These are phyloP conservation scores for Archips crataeganus DNA, from an alignment of 2,888 invertebrate genomes.

Conservation along the genomic window DNA sequence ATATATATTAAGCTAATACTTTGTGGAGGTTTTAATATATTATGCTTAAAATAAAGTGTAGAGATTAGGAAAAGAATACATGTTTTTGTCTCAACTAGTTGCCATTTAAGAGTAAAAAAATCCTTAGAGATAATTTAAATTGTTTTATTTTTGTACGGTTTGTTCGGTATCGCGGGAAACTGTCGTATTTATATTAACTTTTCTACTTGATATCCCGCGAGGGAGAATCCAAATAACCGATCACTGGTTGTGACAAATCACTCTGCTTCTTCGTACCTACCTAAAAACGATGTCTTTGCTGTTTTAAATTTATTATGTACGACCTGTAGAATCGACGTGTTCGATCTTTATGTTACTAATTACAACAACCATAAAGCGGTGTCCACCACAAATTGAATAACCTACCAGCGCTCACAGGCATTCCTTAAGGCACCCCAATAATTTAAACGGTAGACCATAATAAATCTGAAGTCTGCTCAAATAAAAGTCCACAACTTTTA, in stretches of 20 bases:
- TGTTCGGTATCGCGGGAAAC: too few relatives aligned
- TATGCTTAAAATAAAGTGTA: too few relatives aligned
- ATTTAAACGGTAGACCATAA: slow-evolving; percentile 62
- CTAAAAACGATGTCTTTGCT: background rate
- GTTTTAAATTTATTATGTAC: slow-evolving; percentile 18
- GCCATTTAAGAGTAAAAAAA: too few relatives aligned
- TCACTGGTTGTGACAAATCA: background rate
- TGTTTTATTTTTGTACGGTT: too few relatives aligned
- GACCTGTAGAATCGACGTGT: slow-evolving; percentile 29
- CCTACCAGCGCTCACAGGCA: slow-evolving; percentile 33
- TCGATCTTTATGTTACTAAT: slow-evolving; percentile 42
- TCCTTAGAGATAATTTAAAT: too few relatives aligned
- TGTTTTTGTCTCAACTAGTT: too few relatives aligned
- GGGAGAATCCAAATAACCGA: too few relatives aligned
- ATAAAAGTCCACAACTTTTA: slow-evolving; percentile 71
- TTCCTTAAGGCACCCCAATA: slow-evolving; percentile 48
- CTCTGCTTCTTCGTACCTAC: background rate
- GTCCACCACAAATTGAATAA: slow-evolving; percentile 40
- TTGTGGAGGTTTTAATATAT: too few relatives aligned
- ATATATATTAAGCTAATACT: too few relatives aligned
- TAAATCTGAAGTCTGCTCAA: slow-evolving; percentile 61
- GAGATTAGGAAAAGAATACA: too few relatives aligned
- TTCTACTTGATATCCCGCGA: too few relatives aligned
- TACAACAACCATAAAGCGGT: slow-evolving; percentile 42
- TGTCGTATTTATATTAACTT: too few relatives aligned